Conservation (phyloP, 2,113 vertebrate genomes). For the Toxotes chatareus region DNA sequence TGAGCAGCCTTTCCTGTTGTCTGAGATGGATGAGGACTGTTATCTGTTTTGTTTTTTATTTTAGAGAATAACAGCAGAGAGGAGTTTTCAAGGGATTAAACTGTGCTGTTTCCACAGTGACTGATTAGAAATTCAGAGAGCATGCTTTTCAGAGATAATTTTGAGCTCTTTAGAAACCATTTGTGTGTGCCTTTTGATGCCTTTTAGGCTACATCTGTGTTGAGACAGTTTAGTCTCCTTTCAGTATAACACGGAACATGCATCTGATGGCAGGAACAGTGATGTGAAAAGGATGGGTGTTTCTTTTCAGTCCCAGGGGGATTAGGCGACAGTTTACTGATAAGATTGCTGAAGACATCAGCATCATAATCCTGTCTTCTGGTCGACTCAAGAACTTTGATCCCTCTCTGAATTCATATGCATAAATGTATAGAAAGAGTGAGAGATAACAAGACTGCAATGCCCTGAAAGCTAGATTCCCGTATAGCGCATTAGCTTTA, state of each 20-base stretch:
- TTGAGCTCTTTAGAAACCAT: conserved; percentile 50
- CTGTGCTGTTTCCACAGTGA: conserved; percentile 4
- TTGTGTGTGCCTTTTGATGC: conserved; percentile 41
- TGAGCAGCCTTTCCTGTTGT: background rate
- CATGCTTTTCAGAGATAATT: conserved; percentile 45
- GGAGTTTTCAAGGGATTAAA: conserved; percentile 2
- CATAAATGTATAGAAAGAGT: conserved; percentile 52
- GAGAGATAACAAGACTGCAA: conserved; percentile 47
- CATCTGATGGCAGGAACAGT: conserved; percentile 33
- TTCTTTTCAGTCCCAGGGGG: conserved; percentile 38
- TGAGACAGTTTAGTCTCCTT: conserved; percentile 44
- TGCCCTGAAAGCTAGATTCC: conserved; percentile 47
- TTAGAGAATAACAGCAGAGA: conserved; percentile 9
- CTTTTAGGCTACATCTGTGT: conserved; percentile 30
- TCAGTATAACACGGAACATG: conserved; percentile 27
- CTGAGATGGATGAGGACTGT: conserved; percentile 5
- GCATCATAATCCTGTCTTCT: conserved; percentile 66
- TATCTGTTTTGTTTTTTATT: conserved; percentile 31
- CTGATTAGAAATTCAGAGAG: conserved; percentile 49
- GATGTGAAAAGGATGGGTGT: conserved; percentile 12
- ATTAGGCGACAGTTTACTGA: conserved; percentile 68
- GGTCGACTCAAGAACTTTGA: conserved; percentile 63
- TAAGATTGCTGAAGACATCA: conserved; percentile 56
- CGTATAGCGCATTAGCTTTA: conserved; percentile 48
- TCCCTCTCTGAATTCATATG: conserved; percentile 58